A percentile compares a stretch with the other conserved stretches of the same genome.
These are phyloP conservation scores for Spialia ferax DNA, from an alignment of 2,888 invertebrate species.

Conservation along the genomic window DNA sequence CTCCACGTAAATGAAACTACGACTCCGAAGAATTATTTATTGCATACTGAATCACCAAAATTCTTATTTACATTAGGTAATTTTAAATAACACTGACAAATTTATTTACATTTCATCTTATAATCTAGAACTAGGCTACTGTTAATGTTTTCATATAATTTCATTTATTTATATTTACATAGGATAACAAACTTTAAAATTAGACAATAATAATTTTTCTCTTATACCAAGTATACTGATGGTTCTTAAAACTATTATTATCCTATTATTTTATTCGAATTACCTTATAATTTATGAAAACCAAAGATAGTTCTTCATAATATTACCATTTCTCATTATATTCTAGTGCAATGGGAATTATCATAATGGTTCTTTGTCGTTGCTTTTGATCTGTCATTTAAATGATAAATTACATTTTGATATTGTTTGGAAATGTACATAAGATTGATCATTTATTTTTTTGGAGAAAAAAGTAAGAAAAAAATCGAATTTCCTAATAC, in stretches of 20 bases:
- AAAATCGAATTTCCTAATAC: constrained; percentile 4
- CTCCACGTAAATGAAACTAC: too few species aligned
- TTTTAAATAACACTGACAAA: constrained; percentile 78
- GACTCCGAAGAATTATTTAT: constrained; percentile 80
- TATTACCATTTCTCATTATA: too few species aligned
- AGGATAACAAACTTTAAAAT: constrained; percentile 65
- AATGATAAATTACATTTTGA: too few species aligned
- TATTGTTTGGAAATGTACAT: too few species aligned
- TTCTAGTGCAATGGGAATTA: too few species aligned
- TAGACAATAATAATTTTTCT: constrained; percentile 49
- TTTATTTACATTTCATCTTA: constrained; percentile 78
- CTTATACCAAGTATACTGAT: constrained; percentile 53
- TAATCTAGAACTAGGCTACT: constrained; percentile 60
- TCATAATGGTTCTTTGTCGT: too few species aligned
- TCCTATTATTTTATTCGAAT: constrained; percentile 12
- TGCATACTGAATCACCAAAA: constrained; percentile 83
- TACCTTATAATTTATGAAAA: neutral
- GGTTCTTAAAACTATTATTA: constrained; percentile 39
- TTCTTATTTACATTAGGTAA: constrained; percentile 76
- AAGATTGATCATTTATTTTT: neutral
- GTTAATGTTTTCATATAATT: constrained; percentile 46
- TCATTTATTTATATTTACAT: constrained; percentile 67
- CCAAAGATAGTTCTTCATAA: too few species aligned
- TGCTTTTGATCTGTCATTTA: neutral
- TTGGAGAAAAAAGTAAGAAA: neutral